Conservation (phyloP, 1,140 invertebrate genomes). For the Bombus haemorrhoidalis region DNA sequence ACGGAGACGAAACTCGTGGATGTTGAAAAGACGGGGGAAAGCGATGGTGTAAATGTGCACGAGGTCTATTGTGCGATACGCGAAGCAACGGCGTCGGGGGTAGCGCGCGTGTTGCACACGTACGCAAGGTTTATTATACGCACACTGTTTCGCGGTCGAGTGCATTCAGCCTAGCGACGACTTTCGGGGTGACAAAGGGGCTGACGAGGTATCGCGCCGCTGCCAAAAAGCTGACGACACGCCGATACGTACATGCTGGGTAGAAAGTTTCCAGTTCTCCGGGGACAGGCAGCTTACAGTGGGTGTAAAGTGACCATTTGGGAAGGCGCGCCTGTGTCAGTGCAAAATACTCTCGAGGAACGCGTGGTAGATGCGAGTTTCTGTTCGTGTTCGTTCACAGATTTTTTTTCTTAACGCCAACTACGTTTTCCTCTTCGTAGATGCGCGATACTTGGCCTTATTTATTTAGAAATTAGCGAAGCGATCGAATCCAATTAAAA, state of each 20-base stretch:
- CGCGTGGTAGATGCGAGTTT: not conserved
- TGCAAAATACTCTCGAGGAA: not conserved
- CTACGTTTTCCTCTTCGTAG: not conserved
- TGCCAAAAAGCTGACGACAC: slow-evolving; percentile 63
- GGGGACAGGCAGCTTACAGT: not conserved
- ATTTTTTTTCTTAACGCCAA: not conserved
- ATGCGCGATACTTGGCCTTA: too few species aligned
- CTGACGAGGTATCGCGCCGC: slow-evolving; percentile 56
- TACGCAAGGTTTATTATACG: slow-evolving; percentile 52
- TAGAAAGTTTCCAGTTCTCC: slow-evolving; percentile 4
- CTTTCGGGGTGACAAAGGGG: slow-evolving; percentile 57
- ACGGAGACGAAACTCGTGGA: not conserved
- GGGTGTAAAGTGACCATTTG: slow-evolving; percentile 16
- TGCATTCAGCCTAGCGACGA: slow-evolving; percentile 60
- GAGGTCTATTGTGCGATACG: slow-evolving; percentile 44
- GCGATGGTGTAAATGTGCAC: slow-evolving; percentile 10
- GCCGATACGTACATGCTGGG: slow-evolving; percentile 5
- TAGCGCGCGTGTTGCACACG: slow-evolving; percentile 26
- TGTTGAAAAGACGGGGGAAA: slow-evolving; percentile 31
- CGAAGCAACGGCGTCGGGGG: slow-evolving; percentile 41
- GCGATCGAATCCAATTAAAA: not conserved
- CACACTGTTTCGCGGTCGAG: slow-evolving; percentile 38
- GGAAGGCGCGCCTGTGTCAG: not conserved
- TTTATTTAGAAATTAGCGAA: not conserved
- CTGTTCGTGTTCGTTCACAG: too few species aligned